Conservation (phyloP, 2,888 invertebrate genomes). For the Asteroscopus sphinx region DNA sequence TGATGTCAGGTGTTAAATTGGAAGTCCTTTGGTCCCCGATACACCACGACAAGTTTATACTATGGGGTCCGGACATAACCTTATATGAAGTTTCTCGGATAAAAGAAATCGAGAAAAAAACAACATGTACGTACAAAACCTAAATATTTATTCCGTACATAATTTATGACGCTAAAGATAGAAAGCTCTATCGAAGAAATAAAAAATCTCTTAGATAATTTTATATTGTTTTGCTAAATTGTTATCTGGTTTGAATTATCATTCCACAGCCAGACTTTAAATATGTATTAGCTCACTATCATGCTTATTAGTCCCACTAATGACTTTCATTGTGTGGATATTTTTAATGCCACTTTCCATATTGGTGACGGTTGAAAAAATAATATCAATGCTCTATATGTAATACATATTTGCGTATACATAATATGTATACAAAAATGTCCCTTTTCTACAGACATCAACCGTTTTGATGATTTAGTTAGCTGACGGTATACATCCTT, state of each 20-base stretch:
- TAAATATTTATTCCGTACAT: not conserved
- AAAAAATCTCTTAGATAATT: constrained; percentile 1
- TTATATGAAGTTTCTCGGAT: constrained; percentile 94
- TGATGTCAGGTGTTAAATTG: constrained; percentile 88
- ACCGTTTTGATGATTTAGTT: no score
- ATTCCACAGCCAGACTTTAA: constrained; percentile 5
- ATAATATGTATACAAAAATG: no score
- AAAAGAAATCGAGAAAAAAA: constrained; percentile 89
- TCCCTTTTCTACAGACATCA: no score
- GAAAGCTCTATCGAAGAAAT: not conserved
- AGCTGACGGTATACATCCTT: no score
- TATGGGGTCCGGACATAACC: constrained; percentile 97
- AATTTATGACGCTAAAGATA: not conserved
- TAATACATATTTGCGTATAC: no score
- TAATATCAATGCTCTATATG: no score
- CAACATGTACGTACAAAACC: constrained; percentile 70
- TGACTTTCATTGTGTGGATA: no score
- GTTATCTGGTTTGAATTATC: constrained; percentile 34
- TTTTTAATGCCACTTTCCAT: no score
- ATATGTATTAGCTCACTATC: constrained; percentile 7
- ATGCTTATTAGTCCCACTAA: constrained; percentile 16
- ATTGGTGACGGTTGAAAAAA: no score
- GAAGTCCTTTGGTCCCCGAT: constrained; percentile 97
- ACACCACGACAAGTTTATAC: constrained; percentile 93
- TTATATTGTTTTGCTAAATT: not conserved